Percentiles rank a stretch among this genome's conserved stretches.
These are phyloP conservation scores for Urosaurus nigricauda DNA, from an alignment of 2,797 vertebrate species.

Conservation along the genomic window DNA sequence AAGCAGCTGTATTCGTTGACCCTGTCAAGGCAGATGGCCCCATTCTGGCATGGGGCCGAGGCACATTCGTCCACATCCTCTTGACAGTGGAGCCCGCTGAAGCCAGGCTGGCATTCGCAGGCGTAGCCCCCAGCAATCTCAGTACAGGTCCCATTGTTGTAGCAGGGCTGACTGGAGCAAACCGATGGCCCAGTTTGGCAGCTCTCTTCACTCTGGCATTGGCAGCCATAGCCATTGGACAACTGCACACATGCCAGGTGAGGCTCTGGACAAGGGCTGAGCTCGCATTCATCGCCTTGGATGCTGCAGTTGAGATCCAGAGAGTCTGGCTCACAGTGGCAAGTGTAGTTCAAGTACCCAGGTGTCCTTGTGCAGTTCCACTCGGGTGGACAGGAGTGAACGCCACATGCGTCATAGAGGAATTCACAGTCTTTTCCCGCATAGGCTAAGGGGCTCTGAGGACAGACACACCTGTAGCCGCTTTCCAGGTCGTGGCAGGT, in stretches of 20 bases:
- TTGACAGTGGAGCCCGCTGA: conserved; percentile 81
- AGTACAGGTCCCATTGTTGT: conserved; percentile 83
- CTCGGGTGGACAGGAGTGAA: conserved; percentile 70
- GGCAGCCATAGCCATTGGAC: conserved; percentile 78
- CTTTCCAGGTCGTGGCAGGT: conserved; percentile 78
- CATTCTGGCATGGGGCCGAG: conserved; percentile 90
- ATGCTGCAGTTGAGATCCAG: conserved; percentile 75
- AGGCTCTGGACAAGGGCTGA: conserved; percentile 80
- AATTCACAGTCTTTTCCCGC: conserved; percentile 82
- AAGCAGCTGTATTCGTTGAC: conserved; percentile 84
- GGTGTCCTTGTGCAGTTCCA: conserved; percentile 73
- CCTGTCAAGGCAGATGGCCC: conserved; percentile 90
- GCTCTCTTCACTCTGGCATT: conserved; percentile 76
- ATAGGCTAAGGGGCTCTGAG: conserved; percentile 74
- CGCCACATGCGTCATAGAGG: conserved; percentile 81
- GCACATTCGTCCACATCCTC: conserved; percentile 83
- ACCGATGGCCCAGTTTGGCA: conserved; percentile 76
- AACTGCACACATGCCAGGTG: conserved; percentile 76
- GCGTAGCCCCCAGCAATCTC: conserved; percentile 70
- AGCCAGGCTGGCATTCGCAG: conserved; percentile 85
- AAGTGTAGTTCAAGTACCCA: conserved; percentile 79
- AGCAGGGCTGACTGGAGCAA: conserved; percentile 83
- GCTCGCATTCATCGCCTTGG: conserved; percentile 77
- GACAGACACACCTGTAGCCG: conserved; percentile 84
- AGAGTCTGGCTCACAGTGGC: conserved; percentile 79